Percentiles rank a stretch among this genome's conserved stretches.
phyloP scores from a whole-genome alignment of 2,113 vertebrate genomes.

The Sceloporus tristichus region DNA sequence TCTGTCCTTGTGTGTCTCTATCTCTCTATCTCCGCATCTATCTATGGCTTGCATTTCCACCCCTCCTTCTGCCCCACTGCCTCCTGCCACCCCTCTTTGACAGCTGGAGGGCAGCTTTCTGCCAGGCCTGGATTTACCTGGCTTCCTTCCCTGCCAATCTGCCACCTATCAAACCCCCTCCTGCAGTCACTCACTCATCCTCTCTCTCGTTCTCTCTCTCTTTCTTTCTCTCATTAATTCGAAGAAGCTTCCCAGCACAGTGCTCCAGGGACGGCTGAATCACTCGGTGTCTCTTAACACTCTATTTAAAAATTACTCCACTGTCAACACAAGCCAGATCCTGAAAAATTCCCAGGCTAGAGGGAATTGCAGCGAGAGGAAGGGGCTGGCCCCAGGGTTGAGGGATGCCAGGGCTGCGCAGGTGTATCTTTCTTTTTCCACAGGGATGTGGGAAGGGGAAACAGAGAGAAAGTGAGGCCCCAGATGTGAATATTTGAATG shows the following conservation, averaged over 20 bases:
- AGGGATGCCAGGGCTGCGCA: too few species aligned
- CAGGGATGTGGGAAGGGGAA: background rate
- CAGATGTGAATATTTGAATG: background rate
- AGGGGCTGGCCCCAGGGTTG: background rate
- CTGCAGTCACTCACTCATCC: background rate
- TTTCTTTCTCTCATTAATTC: constrained; percentile 21
- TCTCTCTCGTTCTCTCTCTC: background rate
- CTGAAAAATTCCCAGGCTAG: background rate
- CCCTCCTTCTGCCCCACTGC: too few species aligned
- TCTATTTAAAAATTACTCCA: constrained; percentile 41
- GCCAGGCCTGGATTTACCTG: background rate
- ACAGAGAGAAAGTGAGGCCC: too few species aligned
- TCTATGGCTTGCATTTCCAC: too few species aligned
- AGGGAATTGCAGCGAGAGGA: background rate
- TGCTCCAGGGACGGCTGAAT: constrained; percentile 33
- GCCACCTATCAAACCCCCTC: too few species aligned
- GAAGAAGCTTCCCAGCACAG: background rate
- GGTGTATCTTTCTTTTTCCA: too few species aligned
- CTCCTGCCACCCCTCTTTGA: background rate
- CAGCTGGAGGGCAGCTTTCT: background rate
- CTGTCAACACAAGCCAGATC: constrained; percentile 36
- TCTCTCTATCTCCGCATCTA: too few species aligned
- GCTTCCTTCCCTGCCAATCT: background rate
- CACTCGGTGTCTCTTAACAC: constrained; percentile 35
- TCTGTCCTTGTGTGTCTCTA: too few species aligned